phyloP scores from a whole-genome alignment of 2,113 vertebrate genomes.

The Pungitius pungitius region DNA sequence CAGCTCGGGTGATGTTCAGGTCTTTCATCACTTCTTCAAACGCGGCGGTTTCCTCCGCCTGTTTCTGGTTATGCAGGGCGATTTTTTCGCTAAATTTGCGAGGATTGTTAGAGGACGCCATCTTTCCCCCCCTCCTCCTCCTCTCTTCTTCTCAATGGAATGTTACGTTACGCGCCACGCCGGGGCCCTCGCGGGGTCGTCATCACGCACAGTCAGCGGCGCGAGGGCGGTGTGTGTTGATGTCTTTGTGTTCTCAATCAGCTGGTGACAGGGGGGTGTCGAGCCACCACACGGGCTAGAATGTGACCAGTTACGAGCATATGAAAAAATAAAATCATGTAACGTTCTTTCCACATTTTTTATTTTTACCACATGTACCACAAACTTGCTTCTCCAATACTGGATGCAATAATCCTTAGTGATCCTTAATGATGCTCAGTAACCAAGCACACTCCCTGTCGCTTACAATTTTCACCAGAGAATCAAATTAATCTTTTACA shows the following conservation, averaged over 20 bases:
- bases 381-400: no score
- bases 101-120: conserved; percentile 98
- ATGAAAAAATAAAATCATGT: neutral
- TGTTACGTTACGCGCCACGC: conserved; percentile 81
- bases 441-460: neutral
- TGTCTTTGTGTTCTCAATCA: neutral
- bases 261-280: conserved; percentile 2
- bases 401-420: neutral
- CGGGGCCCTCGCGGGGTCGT: conserved; percentile 66
- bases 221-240: neutral
- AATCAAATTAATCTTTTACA: neutral
- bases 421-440: neutral
- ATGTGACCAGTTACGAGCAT: neutral
- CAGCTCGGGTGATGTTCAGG: conserved; percentile 92
- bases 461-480: neutral
- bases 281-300: neutral
- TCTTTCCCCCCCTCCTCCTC: conserved; percentile 85
- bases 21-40: conserved; percentile 98
- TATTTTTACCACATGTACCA: no score
- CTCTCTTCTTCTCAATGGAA: conserved; percentile 85
- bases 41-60: conserved; percentile 94
- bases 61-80: conserved; percentile 94
- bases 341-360: no score
- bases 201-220: conserved; percentile 67
- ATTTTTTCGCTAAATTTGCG: conserved; percentile 99